A percentile compares a stretch with the other conserved stretches of the same genome.
phyloP scores from a whole-genome alignment of 1,140 invertebrate genomes.

The Pseudachorutes palmiensis region DNA sequence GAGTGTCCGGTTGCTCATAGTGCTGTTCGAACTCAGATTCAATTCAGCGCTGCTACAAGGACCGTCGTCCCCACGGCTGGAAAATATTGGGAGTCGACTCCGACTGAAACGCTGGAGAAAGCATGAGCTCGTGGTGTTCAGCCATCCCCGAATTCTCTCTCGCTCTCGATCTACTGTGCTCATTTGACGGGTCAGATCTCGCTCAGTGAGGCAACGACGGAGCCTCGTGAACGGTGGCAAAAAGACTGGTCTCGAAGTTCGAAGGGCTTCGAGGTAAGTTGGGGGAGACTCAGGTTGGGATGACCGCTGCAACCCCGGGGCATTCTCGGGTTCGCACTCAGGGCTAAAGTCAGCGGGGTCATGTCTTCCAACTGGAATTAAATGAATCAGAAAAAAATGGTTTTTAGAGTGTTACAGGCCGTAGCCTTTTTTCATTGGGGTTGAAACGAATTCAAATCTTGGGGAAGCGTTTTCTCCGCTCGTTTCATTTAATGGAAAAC shows the following conservation, averaged over 20 bases:
- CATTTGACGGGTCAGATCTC: constrained; percentile 26
- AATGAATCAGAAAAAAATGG: background rate
- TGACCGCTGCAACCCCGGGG: constrained; percentile 14
- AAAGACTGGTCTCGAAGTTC: constrained; percentile 37
- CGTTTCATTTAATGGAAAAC: too few species aligned
- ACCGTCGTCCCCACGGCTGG: too few species aligned
- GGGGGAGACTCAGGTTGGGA: constrained; percentile 44
- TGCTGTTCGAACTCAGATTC: background rate
- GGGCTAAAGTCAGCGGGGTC: background rate
- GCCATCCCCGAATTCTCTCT: constrained; percentile 9
- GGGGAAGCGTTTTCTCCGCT: too few species aligned
- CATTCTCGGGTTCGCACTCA: constrained; percentile 6
- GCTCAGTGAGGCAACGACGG: constrained; percentile 40
- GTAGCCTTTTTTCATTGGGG: too few species aligned
- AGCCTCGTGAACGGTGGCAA: constrained; percentile 35
- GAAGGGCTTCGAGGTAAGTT: constrained; percentile 47
- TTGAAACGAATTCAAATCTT: too few species aligned
- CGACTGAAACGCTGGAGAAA: constrained; percentile 1
- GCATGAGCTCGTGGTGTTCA: constrained; percentile 1
- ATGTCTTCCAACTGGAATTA: background rate
- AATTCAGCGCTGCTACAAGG: too few species aligned
- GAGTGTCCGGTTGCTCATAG: background rate
- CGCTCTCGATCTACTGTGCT: background rate
- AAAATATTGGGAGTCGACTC: background rate
- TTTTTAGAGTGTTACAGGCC: background rate